Percentiles rank a stretch among this genome's conserved stretches.
Conservation (phyloP, 2,113 vertebrate species). For the Carassius gibelio region DNA sequence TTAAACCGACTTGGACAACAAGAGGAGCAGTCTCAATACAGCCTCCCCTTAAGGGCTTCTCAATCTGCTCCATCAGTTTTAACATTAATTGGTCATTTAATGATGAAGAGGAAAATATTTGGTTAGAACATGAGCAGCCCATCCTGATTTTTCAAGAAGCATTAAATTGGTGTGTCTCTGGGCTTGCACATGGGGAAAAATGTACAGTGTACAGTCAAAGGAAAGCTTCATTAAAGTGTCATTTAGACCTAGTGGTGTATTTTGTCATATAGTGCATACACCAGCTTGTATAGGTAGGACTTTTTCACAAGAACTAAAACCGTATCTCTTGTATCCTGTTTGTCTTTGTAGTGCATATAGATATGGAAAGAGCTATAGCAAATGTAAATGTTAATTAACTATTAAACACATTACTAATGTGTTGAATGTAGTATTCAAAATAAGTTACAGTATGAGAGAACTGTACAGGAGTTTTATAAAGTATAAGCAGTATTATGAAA, state of each 20-base stretch:
- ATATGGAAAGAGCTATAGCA: slow-evolving; percentile 30
- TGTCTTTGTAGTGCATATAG: slow-evolving; percentile 55
- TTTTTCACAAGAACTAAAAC: slow-evolving; percentile 51
- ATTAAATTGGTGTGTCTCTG: background rate
- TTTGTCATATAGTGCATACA: slow-evolving; percentile 32
- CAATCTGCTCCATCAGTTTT: slow-evolving; percentile 7
- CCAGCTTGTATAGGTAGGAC: slow-evolving; percentile 46
- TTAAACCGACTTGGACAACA: slow-evolving; percentile 66
- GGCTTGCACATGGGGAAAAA: background rate
- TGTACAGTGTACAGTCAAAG: slow-evolving; percentile 43
- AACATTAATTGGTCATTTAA: background rate
- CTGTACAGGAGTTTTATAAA: slow-evolving; percentile 34
- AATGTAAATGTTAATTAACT: slow-evolving; percentile 60
- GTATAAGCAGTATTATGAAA: slow-evolving; percentile 36
- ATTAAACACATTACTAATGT: slow-evolving; percentile 60
- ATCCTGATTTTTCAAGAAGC: slow-evolving; percentile 1
- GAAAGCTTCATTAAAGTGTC: slow-evolving; percentile 28
- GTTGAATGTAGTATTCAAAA: slow-evolving; percentile 71
- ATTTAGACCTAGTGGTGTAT: slow-evolving; percentile 50
- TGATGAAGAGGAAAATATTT: background rate
- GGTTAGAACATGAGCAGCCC: background rate
- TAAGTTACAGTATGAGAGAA: slow-evolving; percentile 51
- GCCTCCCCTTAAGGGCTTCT: background rate
- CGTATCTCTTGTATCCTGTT: slow-evolving; percentile 46
- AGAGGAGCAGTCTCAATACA: background rate